Evolutionary conservation across 2,797 vertebrate genomes (phyloP), one percentile per base, ranked within the genome.

Genomic region (Poeciliopsis turneri): DNA sequence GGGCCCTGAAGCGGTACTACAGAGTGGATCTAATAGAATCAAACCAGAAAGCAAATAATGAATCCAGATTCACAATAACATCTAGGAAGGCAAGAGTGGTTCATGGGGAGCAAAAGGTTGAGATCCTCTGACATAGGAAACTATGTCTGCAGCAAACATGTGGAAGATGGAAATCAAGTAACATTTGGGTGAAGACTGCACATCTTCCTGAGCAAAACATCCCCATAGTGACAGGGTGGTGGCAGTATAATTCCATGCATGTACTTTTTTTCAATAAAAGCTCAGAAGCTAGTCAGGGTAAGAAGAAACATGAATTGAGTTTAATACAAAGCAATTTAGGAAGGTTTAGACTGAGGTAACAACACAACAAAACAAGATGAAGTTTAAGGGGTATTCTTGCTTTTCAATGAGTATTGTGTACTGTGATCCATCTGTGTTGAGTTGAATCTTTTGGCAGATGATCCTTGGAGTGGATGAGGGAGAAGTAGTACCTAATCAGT

Each of bases 401-500:
- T 45, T 71, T 71, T 46, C 25, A 71, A 18, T 71, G 41, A n/a
- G 4, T 8, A 28, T 3, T 28, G 45, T 46, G 43, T 71, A 46
- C 13, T 46, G 23, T n/a, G 43, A 71, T 71, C 41, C 25, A 71
- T 71, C 25, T 71, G 25, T 70, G 23, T 18, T 71, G 41, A 46
- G 13, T 43, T 70, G n/a, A 45, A 71, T 43, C 12, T 9, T 57
- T 13, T 46, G 61, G 72, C 72, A 33, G 61, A 33, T 66, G 72
- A 69, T 11, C n/a, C 47, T 36, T 16, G 41, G 72, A 39, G n/a
- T 46, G 64, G 77, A 79, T 64, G 45, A 79, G 77, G 82, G 78
- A 64, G 88, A 75, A 87, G 92, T 87, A 83, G 43, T 87, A 69
- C 83, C 89, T 91, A 92, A 93, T 95, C 93, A 94, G 85, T 90